Evolutionary conservation across 2,888 invertebrate genomes (phyloP).

Genomic region (Salticus scenicus): DNA sequence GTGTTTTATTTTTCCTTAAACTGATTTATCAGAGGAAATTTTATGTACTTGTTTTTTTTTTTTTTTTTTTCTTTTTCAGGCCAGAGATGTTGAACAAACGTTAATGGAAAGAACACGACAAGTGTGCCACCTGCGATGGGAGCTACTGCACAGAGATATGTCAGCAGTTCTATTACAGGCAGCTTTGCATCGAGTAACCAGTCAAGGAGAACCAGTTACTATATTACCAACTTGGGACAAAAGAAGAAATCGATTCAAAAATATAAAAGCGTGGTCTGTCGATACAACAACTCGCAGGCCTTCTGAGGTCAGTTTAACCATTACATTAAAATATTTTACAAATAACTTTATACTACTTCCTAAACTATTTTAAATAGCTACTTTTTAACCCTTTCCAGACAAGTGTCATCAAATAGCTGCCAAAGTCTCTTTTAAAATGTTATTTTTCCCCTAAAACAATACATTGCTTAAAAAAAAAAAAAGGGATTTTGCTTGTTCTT

Average conservation of each 20-base stretch:
- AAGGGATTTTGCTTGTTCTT: too few relatives aligned
- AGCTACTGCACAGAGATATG: constrained; percentile 64
- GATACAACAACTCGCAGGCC: constrained; percentile 62
- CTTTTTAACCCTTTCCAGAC: too few relatives aligned
- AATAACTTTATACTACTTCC: too few relatives aligned
- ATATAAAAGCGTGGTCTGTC: constrained; percentile 63
- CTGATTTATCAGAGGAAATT: too few relatives aligned
- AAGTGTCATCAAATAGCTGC: too few relatives aligned
- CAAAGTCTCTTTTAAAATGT: too few relatives aligned
- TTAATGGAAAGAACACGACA: constrained; percentile 63
- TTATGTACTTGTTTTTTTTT: too few relatives aligned
- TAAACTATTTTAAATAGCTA: too few relatives aligned
- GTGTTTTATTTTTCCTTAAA: too few relatives aligned
- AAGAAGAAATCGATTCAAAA: constrained; percentile 51
- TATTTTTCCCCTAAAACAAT: too few relatives aligned
- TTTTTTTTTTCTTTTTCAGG: constrained; percentile 15
- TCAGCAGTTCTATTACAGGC: constrained; percentile 59
- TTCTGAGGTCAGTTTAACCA: constrained; percentile 34
- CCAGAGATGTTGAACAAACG: constrained; percentile 58
- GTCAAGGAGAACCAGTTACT: constrained; percentile 47
- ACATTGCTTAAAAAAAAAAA: too few relatives aligned
- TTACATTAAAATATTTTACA: too few relatives aligned
- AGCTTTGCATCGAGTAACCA: constrained; percentile 54
- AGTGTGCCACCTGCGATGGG: constrained; percentile 69
- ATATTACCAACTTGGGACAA: constrained; percentile 65